These are phyloP conservation scores for Xestia sexstrigata DNA, from an alignment of 2,888 invertebrate species.

Conservation along the genomic window DNA sequence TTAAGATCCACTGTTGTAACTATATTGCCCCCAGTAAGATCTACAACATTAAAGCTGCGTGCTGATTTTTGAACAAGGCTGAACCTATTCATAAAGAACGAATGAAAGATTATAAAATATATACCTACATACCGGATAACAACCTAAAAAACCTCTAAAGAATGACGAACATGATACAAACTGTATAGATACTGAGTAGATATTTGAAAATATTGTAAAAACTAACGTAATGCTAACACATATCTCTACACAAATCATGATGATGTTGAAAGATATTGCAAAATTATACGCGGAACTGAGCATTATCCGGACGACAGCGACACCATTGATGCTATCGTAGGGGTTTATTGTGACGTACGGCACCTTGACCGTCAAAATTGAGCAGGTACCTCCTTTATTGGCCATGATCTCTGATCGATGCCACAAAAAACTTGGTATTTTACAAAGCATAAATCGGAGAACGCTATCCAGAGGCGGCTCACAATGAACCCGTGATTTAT, in stretches of 20 bases:
- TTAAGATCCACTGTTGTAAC: not conserved
- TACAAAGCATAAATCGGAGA: conserved; percentile 82
- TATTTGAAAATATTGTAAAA: conserved; percentile 12
- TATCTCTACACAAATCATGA: conserved; percentile 46
- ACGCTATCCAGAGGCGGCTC: conserved; percentile 81
- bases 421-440: conserved; percentile 81
- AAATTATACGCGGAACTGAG: conserved; percentile 70
- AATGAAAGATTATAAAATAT: conserved; percentile 29
- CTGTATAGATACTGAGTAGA: not conserved
- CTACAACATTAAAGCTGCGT: not conserved
- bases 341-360: conserved; percentile 86
- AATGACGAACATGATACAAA: conserved; percentile 30
- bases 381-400: conserved; percentile 87
- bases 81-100: not conserved
- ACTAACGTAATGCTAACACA: conserved; percentile 13
- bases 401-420: conserved; percentile 83
- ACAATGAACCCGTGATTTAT: conserved; percentile 89
- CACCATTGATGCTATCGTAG: conserved; percentile 79
- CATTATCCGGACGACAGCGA: conserved; percentile 56
- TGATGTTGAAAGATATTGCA: conserved; percentile 55
- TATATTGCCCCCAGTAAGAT: not conserved
- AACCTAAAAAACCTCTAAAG: conserved; percentile 16
- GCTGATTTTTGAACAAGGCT: not conserved
- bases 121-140: not conserved
- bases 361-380: conserved; percentile 88